Base-by-base conservation (phyloP, 2,888 invertebrate species). In the Epistrophe eligans region DNA sequence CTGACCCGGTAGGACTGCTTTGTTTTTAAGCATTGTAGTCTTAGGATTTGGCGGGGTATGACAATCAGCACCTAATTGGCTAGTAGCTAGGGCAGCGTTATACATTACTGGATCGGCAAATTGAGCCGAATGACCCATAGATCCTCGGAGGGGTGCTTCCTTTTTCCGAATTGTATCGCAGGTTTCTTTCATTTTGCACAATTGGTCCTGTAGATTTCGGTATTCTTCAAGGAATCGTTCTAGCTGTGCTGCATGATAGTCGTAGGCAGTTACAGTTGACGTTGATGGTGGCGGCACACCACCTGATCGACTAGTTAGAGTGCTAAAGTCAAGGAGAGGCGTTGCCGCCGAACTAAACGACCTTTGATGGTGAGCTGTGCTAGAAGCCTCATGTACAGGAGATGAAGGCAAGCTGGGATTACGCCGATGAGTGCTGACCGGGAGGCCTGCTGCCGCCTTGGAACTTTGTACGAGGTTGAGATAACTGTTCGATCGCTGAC, bases 181-280 rank as follows among this genome's bases (percentile, higher is more conserved):
- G 28, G 96, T 96, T 90, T 96, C 96, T 90, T 96, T 97, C 96
- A 97, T 96, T 91, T 95, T 95, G 80, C 96, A 96, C 88, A 97
- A 93, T 91, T 97, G 96, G 91, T 96, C 95, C 91, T 97, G 96
- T 79, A 97, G 94, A 89, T 94, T 95, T 89, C 96, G 94, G 91
- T 97, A 97, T 91, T 97, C 97, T 90, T 97, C 96, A 58, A 97
- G 94, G 91, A 97, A 97, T 77, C 95, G 94, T 90, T 97, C 97
- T 87, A 97, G 93, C 91, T 97, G 96, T 17, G 96, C 96, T 0
- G 97, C 96, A 91, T 96, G 95, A 90, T 96, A 96, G 90, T 97
- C 96, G 91, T 96, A 96, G 19, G 95, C 94, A 60, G 94, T 94
- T 60, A 95, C 94, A 81, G 94, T 94, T 1, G 94, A 93, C 15